A percentile compares a stretch with the other conserved stretches of the same genome.
These are phyloP conservation scores for Sebastes iracundus DNA, from an alignment of 2,797 vertebrate genomes.

Conservation along the genomic window DNA sequence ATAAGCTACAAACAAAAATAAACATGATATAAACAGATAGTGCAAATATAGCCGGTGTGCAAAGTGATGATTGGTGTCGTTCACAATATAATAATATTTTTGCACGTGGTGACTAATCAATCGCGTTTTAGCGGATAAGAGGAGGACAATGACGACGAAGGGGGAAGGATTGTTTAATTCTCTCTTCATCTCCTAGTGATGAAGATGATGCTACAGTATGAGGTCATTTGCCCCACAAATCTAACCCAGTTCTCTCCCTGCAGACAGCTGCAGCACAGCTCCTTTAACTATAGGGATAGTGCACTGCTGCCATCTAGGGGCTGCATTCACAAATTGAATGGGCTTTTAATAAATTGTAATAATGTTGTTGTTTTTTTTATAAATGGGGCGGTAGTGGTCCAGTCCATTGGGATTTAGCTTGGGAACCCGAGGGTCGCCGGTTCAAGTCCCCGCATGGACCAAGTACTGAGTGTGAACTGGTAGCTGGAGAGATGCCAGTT, in stretches of 20 bases:
- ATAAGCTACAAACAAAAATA: too few relatives aligned
- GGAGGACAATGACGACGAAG: background rate
- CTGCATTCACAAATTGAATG: fast-evolving
- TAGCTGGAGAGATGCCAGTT: too few relatives aligned
- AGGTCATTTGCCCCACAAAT: conserved; percentile 78
- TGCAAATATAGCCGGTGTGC: too few relatives aligned
- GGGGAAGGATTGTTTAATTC: conserved; percentile 11
- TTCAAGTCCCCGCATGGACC: too few relatives aligned
- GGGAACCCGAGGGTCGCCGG: too few relatives aligned
- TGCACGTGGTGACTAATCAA: too few relatives aligned
- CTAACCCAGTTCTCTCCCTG: conserved; percentile 61
- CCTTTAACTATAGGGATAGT: background rate
- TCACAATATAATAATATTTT: background rate
- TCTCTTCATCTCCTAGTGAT: conserved; percentile 53
- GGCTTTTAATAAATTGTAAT: too few relatives aligned
- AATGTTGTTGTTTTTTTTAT: too few relatives aligned
- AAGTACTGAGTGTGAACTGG: too few relatives aligned
- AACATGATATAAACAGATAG: too few relatives aligned
- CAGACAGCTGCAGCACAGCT: conserved; percentile 24
- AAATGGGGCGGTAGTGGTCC: too few relatives aligned
- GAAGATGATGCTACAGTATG: conserved; percentile 72
- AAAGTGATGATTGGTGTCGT: background rate
- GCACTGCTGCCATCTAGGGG: conserved; percentile 61
- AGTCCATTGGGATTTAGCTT: too few relatives aligned
- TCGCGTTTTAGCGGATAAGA: background rate